These are phyloP conservation scores for Phoxinus dragarum DNA, from an alignment of 2,797 vertebrate genomes.

Conservation along the genomic window DNA sequence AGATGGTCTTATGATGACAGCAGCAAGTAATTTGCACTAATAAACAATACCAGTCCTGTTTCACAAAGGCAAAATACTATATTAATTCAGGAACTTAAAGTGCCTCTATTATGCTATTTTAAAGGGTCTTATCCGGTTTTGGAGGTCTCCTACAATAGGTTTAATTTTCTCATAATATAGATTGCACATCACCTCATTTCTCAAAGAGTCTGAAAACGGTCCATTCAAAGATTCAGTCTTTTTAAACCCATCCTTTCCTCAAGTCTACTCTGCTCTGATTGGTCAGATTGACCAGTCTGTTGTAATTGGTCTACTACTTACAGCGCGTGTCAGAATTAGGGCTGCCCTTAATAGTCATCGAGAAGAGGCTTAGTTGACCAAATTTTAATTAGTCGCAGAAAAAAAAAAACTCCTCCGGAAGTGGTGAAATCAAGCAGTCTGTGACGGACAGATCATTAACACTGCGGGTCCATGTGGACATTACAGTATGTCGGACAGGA, in stretches of 20 bases:
- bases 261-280: not conserved
- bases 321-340: not conserved
- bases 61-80: not conserved
- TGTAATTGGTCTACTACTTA: not conserved
- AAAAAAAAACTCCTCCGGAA: too few relatives aligned
- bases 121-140: not conserved
- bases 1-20: slow-evolving; percentile 4
- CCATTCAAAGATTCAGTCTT: not conserved
- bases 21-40: slow-evolving; percentile 36
- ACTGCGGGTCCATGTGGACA: too few relatives aligned
- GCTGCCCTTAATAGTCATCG: not conserved
- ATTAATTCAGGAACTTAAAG: not conserved
- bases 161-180: not conserved
- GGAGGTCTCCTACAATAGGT: not conserved
- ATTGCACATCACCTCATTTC: not conserved
- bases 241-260: not conserved
- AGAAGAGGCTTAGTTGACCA: too few relatives aligned
- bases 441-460: too few relatives aligned
- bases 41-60: slow-evolving; percentile 32
- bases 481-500: too few relatives aligned
- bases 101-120: not conserved
- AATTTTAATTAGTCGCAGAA: too few relatives aligned
- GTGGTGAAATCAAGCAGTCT: too few relatives aligned
- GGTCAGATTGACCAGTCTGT: not conserved
- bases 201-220: not conserved